phyloP scores from a whole-genome alignment of 2,888 invertebrate genomes.

The Aelia acuminata region DNA sequence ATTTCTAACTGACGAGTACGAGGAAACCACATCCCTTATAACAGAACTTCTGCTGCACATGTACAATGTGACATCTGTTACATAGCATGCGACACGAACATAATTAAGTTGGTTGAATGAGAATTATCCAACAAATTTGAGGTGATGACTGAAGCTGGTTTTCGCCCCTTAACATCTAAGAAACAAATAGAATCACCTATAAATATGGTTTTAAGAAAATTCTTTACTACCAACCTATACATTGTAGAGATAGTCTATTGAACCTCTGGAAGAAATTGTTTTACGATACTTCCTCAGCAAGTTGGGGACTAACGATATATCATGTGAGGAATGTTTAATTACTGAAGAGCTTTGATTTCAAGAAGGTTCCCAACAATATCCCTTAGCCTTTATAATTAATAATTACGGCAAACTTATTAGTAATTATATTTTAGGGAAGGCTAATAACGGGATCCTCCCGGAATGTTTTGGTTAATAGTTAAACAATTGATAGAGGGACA shows the following conservation, averaged over 20 bases:
- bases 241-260: too few relatives aligned
- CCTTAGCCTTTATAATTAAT: neutral
- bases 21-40: neutral
- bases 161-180: too few relatives aligned
- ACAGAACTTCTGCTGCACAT: neutral
- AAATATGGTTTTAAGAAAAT: too few relatives aligned
- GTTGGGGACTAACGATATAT: too few relatives aligned
- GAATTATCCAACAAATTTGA: too few relatives aligned
- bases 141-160: too few relatives aligned
- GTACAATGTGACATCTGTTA: neutral
- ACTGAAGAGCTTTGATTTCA: neutral
- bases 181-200: too few relatives aligned
- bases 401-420: neutral
- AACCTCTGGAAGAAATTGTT: too few relatives aligned
- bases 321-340: conserved; percentile 27
- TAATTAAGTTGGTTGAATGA: neutral
- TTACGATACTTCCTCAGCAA: too few relatives aligned
- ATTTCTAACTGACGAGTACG: neutral
- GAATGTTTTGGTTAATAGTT: neutral
- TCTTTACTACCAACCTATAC: too few relatives aligned
- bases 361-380: neutral
- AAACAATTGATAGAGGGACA: neutral
- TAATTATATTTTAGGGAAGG: neutral
- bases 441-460: neutral
- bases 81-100: conserved; percentile 16